Base-by-base conservation (phyloP, 1,140 invertebrate genomes). In the Drosophila kanapiae region DNA sequence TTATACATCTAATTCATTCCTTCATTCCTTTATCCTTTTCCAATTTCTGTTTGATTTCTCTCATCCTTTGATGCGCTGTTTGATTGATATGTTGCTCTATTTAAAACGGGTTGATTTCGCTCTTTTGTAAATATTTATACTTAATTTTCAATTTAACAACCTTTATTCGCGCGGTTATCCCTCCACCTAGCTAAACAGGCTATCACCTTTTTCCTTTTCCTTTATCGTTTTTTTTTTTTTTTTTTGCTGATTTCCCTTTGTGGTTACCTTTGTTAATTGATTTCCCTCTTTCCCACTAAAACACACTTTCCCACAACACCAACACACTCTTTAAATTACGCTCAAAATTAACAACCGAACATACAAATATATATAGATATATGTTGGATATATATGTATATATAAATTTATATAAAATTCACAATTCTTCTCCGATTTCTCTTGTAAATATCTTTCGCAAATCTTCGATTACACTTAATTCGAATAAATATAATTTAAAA, bases 61-160 rank as follows among this genome's bases (percentile, higher is more conserved):
- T 54, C 45, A 51, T 67, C 74, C 68, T 51, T 60, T 72, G 68
- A 72, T 51, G 67, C 37, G 53, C 53, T 27, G 53, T 23, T 56
- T 54, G 33, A 37, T 54, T 90, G 86, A 91, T 91, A 91, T 91
- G 82, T 91, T 80, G 69, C 76, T 56, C 53, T 91, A 84, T 81
- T 82, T 80, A 71, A 53, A 53, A 72, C 45, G 70, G 70, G 43
- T 67, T 84, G 64, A 60, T 71, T 43, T 59, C 43, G 60, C 64
- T 72, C 47, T 65, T 54, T 87, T 85, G 84, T 88, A 88, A 88
- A 88, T 88, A 91, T 87, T 91, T 88, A 82, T 86, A 75, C 68
- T 80, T 88, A 80, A 84, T 88, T 88, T 78, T 75, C 59, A 59
- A 80, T 79, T 82, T 64, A 83, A 87, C 83, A 87, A 87, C 83